phyloP scores from a whole-genome alignment of 2,888 invertebrate species.

The Parnassius smintheus region DNA sequence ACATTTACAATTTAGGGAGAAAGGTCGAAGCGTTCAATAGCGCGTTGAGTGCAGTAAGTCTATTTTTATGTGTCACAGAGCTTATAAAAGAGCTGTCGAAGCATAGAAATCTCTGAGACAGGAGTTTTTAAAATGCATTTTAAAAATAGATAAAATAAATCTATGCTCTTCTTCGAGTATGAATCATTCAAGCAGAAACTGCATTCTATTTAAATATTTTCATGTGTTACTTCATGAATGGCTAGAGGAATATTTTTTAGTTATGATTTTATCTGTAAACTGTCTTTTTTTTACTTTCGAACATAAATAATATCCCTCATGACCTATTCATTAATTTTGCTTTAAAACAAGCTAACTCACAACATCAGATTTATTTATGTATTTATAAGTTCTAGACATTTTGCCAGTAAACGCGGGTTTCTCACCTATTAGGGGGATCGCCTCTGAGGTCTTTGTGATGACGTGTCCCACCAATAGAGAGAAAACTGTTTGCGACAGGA shows the following conservation, averaged over 20 bases:
- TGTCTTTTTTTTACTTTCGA: constrained; percentile 34
- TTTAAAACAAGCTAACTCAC: constrained; percentile 47
- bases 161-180: constrained; percentile 54
- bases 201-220: constrained; percentile 63
- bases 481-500: constrained; percentile 99
- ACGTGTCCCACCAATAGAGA: constrained; percentile 99
- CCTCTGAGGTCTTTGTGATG: constrained; percentile 99
- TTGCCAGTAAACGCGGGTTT: constrained; percentile 53
- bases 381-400: constrained; percentile 33
- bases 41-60: constrained; percentile 62
- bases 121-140: constrained; percentile 57
- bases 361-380: constrained; percentile 40
- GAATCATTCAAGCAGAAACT: constrained; percentile 64
- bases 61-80: constrained; percentile 61
- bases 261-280: constrained; percentile 34
- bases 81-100: constrained; percentile 37
- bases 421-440: constrained; percentile 98
- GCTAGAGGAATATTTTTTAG: constrained; percentile 64
- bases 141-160: constrained; percentile 55
- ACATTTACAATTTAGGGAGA: constrained; percentile 41
- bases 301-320: constrained; percentile 61
- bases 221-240: constrained; percentile 58
- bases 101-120: constrained; percentile 43
- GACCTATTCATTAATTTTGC: constrained; percentile 47
- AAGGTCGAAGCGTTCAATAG: constrained; percentile 42